A percentile compares a stretch with the other conserved stretches of the same genome.
These are phyloP conservation scores for Drosophila melanosoma DNA, from an alignment of 2,888 invertebrate genomes.

Conservation along the genomic window DNA sequence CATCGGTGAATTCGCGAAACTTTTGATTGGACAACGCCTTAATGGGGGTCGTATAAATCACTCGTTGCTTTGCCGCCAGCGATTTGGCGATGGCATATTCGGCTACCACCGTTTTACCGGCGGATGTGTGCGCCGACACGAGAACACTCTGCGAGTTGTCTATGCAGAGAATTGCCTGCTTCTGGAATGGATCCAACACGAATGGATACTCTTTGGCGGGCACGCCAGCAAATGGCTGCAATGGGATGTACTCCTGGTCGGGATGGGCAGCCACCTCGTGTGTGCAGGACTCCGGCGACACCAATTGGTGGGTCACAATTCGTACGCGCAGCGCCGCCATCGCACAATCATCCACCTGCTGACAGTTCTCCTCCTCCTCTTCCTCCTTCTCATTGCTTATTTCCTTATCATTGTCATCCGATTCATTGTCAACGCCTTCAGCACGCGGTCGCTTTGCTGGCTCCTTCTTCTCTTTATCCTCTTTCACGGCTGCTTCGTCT, in stretches of 20 bases:
- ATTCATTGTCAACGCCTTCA: constrained; percentile 29
- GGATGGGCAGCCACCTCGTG: constrained; percentile 99
- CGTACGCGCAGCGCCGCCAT: constrained; percentile 91
- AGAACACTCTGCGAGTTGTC: constrained; percentile 99
- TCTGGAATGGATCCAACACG: constrained; percentile 98
- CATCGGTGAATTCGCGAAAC: constrained; percentile 98
- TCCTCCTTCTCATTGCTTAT: constrained; percentile 18
- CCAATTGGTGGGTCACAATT: constrained; percentile 94
- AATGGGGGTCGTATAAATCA: constrained; percentile 99
- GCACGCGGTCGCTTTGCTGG: constrained; percentile 43
- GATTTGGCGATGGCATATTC: constrained; percentile 98
- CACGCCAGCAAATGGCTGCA: constrained; percentile 87
- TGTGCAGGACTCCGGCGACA: constrained; percentile 96
- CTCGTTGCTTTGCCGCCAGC: constrained; percentile 96
- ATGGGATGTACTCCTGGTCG: constrained; percentile 90
- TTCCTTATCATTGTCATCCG: constrained; percentile 21
- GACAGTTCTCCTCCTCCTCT: constrained; percentile 6
- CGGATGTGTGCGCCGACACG: constrained; percentile 99
- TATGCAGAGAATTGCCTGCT: constrained; percentile 97
- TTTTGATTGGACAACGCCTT: constrained; percentile 99
- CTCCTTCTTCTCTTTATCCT: background rate
- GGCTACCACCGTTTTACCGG: constrained; percentile 99
- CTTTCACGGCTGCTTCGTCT: background rate
- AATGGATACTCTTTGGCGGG: constrained; percentile 98
- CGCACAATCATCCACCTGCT: constrained; percentile 85